A percentile compares a stretch with the other conserved stretches of the same genome.
phyloP scores from a whole-genome alignment of 2,888 invertebrate species.

The Hydraecia micacea region DNA sequence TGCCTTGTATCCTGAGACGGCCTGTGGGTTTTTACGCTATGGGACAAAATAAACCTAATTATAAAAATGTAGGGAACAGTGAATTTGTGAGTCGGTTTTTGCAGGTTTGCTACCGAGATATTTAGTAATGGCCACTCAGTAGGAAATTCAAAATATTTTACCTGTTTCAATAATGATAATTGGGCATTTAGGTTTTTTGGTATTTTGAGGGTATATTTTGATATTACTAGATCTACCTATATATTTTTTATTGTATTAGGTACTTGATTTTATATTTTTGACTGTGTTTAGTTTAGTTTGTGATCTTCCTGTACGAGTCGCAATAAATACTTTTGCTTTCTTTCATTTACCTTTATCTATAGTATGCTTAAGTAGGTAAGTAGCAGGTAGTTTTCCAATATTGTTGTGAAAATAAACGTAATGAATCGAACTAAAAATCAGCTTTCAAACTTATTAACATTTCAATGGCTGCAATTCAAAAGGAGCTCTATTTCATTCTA shows the following conservation, averaged over 20 bases:
- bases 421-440: conserved; percentile 1
- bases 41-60: conserved; percentile 38
- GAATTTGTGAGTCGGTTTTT: not conserved
- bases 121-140: not conserved
- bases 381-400: not conserved
- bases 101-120: not conserved
- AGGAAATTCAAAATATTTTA: not conserved
- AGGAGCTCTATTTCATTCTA: not conserved
- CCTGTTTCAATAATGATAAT: not conserved
- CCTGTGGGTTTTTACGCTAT: conserved; percentile 26
- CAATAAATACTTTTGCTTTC: no score
- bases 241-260: no score
- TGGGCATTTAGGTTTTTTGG: not conserved
- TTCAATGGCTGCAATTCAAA: conserved; percentile 9
- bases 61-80: conserved; percentile 13
- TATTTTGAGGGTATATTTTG: not conserved
- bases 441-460: not conserved
- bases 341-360: not conserved
- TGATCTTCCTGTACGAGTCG: no score
- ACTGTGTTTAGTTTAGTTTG: no score
- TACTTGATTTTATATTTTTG: no score
- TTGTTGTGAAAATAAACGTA: not conserved
- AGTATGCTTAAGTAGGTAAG: not conserved
- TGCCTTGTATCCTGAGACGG: conserved; percentile 36
- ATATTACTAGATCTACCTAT: not conserved